phyloP scores from a whole-genome alignment of 2,888 invertebrate genomes.

The Perithous albicinctus region DNA sequence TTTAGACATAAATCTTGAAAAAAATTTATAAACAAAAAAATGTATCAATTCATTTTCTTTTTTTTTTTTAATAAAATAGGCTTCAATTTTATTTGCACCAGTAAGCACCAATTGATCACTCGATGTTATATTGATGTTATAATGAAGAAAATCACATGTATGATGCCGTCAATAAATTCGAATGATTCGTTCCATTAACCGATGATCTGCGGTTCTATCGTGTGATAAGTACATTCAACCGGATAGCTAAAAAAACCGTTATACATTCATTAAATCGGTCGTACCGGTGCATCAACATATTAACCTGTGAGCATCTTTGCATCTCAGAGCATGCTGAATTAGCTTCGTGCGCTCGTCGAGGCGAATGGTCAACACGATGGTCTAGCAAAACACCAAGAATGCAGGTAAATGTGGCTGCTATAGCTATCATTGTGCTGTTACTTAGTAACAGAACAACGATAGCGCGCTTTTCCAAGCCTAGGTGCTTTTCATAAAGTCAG shows the following conservation, averaged over 20 bases:
- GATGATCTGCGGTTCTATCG: not conserved
- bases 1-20: no score
- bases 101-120: no score
- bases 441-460: not conserved
- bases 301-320: not conserved
- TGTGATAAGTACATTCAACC: constrained; percentile 17
- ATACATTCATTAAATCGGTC: constrained; percentile 23
- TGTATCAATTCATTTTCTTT: no score
- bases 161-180: not conserved
- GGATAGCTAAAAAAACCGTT: constrained; percentile 1
- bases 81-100: no score
- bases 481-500: not conserved
- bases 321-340: not conserved
- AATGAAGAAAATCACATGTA: not conserved
- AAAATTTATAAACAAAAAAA: no score
- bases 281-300: not conserved
- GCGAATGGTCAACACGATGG: not conserved
- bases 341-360: not conserved
- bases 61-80: no score
- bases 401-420: not conserved
- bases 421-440: not conserved
- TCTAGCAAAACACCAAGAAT: not conserved
- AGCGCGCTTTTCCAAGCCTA: not conserved
- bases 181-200: not conserved
- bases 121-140: not conserved